phyloP scores from a whole-genome alignment of 1,140 invertebrate genomes.

The Marisa cornuarietis region DNA sequence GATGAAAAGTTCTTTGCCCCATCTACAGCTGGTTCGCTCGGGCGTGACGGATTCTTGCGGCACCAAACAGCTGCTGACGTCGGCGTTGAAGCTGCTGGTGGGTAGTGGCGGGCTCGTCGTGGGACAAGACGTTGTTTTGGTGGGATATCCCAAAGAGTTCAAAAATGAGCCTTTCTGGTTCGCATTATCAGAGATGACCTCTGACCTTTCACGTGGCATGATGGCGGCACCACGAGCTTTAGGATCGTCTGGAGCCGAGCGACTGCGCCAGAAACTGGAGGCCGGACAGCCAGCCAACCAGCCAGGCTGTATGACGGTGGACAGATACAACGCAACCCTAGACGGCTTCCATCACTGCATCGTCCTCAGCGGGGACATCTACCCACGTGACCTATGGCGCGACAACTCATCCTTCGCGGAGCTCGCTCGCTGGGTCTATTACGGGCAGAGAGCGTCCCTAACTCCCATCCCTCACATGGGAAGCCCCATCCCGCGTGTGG shows the following conservation, averaged over 20 bases:
- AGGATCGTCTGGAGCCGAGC: too few relatives aligned
- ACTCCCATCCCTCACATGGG: neutral
- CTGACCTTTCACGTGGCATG: neutral
- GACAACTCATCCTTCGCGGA: constrained; percentile 4
- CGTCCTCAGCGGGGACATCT: neutral
- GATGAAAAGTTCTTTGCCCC: constrained; percentile 4
- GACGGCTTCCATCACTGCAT: neutral
- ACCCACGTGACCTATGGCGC: constrained; percentile 19
- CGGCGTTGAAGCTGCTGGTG: neutral
- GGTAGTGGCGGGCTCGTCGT: constrained; percentile 15
- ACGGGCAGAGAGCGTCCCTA: constrained; percentile 9
- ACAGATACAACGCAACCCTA: neutral
- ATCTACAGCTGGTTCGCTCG: neutral
- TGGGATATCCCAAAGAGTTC: neutral
- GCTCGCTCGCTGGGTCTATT: constrained; percentile 17
- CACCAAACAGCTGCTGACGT: neutral
- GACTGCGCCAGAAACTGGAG: neutral
- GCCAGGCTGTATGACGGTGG: neutral
- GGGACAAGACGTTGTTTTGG: constrained; percentile 6
- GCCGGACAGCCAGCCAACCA: too few relatives aligned
- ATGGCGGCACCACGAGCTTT: neutral
- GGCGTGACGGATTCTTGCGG: neutral
- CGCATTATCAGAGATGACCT: neutral
- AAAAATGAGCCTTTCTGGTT: neutral
- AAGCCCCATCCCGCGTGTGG: constrained; percentile 6